A percentile compares a stretch with the other conserved stretches of the same genome.
phyloP scores from a whole-genome alignment of 2,113 vertebrate species.

The Orycteropus afer region DNA sequence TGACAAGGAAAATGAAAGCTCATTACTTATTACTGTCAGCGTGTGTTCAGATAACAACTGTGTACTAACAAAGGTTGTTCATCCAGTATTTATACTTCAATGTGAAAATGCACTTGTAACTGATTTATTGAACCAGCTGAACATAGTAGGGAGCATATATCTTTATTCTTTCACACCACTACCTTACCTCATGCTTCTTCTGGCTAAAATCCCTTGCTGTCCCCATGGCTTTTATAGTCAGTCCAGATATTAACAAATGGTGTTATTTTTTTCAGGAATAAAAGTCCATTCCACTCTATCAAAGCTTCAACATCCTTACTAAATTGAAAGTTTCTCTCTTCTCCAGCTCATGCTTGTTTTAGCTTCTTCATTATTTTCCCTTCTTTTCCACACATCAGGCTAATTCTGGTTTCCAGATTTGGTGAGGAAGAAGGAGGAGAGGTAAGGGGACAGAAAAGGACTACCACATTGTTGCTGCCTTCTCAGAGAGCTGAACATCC shows the following conservation, averaged over 20 bases:
- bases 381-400: not conserved
- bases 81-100: not conserved
- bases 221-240: not conserved
- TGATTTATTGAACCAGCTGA: slow-evolving; percentile 6
- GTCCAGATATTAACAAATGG: not conserved
- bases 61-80: not conserved
- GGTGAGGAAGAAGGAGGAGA: not conserved
- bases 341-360: not conserved
- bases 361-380: not conserved
- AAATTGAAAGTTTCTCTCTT: not conserved
- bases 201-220: not conserved
- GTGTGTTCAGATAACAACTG: not conserved
- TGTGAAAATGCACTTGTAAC: slow-evolving; percentile 31
- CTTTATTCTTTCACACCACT: not conserved
- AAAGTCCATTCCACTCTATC: not conserved
- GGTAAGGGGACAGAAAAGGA: not conserved
- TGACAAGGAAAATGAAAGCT: slow-evolving; percentile 6
- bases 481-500: not conserved
- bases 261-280: not conserved
- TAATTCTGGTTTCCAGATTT: not conserved
- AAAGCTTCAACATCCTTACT: not conserved
- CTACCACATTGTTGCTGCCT: no score
- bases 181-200: not conserved
- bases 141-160: not conserved
- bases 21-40: not conserved